phyloP scores from a whole-genome alignment of 2,797 vertebrate species.

The Lacerta agilis region DNA sequence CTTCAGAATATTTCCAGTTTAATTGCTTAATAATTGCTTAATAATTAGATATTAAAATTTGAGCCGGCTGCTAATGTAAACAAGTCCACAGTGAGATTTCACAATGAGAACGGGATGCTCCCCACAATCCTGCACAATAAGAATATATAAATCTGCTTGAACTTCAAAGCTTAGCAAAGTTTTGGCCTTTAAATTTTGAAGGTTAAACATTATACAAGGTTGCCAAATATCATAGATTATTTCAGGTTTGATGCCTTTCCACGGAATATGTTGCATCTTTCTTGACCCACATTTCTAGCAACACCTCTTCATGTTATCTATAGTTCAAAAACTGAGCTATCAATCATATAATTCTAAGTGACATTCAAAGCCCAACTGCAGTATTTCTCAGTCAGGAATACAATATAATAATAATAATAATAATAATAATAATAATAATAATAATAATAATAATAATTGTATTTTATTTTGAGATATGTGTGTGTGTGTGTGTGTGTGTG shows the following conservation, averaged over 20 bases:
- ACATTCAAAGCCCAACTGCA: background rate
- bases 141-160: slow-evolving; percentile 6
- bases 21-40: background rate
- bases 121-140: background rate
- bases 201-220: slow-evolving; percentile 28
- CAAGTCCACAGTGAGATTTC: background rate
- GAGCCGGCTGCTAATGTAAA: background rate
- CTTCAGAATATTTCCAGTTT: background rate
- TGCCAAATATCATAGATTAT: slow-evolving; percentile 1
- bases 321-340: slow-evolving; percentile 29
- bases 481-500: too few species aligned
- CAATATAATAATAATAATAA: background rate
- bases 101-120: background rate
- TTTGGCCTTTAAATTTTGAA: slow-evolving; percentile 29
- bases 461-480: too few species aligned
- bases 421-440: background rate
- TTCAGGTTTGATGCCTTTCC: slow-evolving; percentile 1
- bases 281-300: background rate
- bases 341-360: slow-evolving; percentile 30
- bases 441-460: background rate
- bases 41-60: background rate
- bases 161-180: slow-evolving; percentile 31
- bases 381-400: background rate
- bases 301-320: slow-evolving; percentile 6
- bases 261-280: slow-evolving; percentile 17